Base-by-base conservation (phyloP, 2,888 invertebrate species). In the Polymixis lichenea region DNA sequence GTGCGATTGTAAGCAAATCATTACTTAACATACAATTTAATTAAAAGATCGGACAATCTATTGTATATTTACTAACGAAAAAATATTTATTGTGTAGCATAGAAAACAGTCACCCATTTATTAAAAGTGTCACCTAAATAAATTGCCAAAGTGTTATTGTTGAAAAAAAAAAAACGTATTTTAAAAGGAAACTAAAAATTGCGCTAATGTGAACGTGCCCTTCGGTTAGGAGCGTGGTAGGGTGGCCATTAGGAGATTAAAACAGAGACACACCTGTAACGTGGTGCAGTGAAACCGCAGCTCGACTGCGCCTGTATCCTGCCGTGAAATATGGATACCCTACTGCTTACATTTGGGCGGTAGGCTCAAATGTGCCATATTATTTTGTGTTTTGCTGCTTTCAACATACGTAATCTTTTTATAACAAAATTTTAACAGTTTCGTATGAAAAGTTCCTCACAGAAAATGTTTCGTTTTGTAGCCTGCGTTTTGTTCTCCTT, bases 161-260 rank as follows among this genome's bases (percentile, higher is more conserved):
- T 56, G 49, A 55, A 74, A 74, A 38, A 80, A n/a, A 68, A 51
- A 32, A 80, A 46, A 32, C 13, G 9, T 64, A 53, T 43, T 38
- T 55, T 0, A n/a, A 64, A 64, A 78, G 65, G 0, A 17, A 79
- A 32, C 19, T 9, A 19, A 19, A 43, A 7, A 43, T 62, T 49
- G 32, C 15, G n/a, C 56, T 66, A 58, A 78, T 70, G 66, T 78
- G 62, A 53, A 67, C 66, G 49, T 55, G 49, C 55, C 78, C 83
- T 72, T 75, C 72, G 82, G 86, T 82, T 88, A 86, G 87, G 88
- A 87, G 90, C 86, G 88, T 87, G 82, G 86, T 87, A 84, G 85
- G 88, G 87, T 81, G 81, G 81, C 94, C 94, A 95, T 95, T 95
- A 95, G 92, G 89, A 95, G 94, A 95, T 95, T 95, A 95, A 94